These are phyloP conservation scores for Magallana gigas DNA, from an alignment of 1,140 invertebrate genomes.

Conservation along the genomic window DNA sequence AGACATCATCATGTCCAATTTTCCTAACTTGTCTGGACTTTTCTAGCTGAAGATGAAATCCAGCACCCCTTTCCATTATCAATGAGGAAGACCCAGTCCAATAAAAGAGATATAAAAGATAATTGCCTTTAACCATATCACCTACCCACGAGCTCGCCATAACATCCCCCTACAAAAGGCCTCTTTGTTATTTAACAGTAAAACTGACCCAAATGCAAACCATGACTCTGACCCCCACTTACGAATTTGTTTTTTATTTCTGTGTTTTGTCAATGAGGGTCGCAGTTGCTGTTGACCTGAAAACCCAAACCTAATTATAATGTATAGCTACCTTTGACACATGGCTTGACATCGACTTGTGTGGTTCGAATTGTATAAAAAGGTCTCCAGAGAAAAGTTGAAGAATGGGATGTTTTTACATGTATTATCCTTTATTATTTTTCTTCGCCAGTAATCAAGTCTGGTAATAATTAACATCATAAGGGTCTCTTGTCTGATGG, in stretches of 20 bases:
- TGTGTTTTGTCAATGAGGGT: background rate
- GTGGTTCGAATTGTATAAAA: slow-evolving; percentile 1
- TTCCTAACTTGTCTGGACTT: background rate
- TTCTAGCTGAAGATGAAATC: slow-evolving; percentile 9
- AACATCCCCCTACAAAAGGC: background rate
- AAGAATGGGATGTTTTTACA: slow-evolving; percentile 22
- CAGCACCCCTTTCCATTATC: slow-evolving; percentile 6
- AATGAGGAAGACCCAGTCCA: background rate
- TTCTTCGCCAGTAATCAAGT: slow-evolving; percentile 18
- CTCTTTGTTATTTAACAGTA: background rate
- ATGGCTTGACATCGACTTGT: slow-evolving; percentile 14
- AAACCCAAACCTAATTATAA: slow-evolving; percentile 8
- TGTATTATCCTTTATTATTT: background rate
- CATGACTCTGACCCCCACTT: background rate
- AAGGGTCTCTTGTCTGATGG: slow-evolving; percentile 22
- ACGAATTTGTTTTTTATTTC: background rate
- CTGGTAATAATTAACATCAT: slow-evolving; percentile 7
- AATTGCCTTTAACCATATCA: background rate
- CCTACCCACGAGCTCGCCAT: slow-evolving; percentile 10
- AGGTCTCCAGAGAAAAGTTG: slow-evolving; percentile 9
- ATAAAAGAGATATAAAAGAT: slow-evolving; percentile 22
- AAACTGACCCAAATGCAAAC: background rate
- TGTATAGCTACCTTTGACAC: slow-evolving; percentile 18
- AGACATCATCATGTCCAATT: background rate
- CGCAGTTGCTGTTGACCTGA: background rate